Evolutionary conservation across 1,140 invertebrate species (phyloP).

Genomic region (Grapholita molesta): DNA sequence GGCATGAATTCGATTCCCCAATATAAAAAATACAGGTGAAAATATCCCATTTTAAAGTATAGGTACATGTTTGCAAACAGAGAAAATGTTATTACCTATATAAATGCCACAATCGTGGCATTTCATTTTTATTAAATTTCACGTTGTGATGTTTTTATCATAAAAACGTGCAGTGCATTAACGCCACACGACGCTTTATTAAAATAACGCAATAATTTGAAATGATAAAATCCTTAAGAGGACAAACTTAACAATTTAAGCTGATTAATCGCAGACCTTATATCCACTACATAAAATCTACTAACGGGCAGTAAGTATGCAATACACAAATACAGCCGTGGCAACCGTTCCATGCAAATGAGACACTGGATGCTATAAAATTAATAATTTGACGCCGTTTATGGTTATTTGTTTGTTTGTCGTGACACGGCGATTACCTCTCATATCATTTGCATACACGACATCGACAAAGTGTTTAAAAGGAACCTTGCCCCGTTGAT

Average conservation of each 20-base stretch:
- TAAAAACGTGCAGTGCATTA: neutral
- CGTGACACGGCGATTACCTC: constrained; percentile 59
- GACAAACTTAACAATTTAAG: neutral
- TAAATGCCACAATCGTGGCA: neutral
- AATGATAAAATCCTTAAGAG: neutral
- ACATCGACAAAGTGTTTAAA: neutral
- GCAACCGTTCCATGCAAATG: constrained; percentile 42
- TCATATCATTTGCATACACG: constrained; percentile 39
- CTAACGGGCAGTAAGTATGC: neutral
- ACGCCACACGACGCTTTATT: neutral
- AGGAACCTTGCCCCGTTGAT: neutral
- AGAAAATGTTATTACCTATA: neutral
- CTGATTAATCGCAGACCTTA: neutral
- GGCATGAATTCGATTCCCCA: too few species aligned
- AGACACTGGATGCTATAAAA: constrained; percentile 46
- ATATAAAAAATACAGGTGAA: too few species aligned
- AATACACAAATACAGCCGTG: neutral
- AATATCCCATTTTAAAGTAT: too few species aligned
- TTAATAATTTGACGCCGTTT: constrained; percentile 66
- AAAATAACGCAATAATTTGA: neutral
- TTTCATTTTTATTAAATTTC: neutral
- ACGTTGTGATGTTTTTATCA: neutral
- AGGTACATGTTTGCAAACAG: too few species aligned
- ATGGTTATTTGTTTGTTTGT: constrained; percentile 68
- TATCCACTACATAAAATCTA: neutral